Evolutionary conservation across 2,797 vertebrate species (phyloP).

Genomic region (Hafferia zeledoni): DNA sequence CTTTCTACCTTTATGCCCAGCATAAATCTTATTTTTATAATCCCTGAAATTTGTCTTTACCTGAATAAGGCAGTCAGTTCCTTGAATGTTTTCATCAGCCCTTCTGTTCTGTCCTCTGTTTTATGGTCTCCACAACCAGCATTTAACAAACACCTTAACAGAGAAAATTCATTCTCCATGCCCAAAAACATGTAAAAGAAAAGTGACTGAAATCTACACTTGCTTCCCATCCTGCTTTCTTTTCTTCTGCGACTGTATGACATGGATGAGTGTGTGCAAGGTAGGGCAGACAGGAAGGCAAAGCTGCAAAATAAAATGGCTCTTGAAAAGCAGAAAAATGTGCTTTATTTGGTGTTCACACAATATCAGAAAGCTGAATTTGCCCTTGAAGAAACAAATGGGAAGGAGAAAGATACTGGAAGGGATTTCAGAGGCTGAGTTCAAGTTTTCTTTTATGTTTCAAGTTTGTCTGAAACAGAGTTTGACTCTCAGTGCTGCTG

Average conservation of each 20-base stretch:
- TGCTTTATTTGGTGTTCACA: not conserved
- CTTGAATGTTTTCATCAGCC: not conserved
- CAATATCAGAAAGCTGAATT: not conserved
- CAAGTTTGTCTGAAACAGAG: constrained; percentile 15
- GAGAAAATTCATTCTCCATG: not conserved
- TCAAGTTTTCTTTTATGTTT: constrained; percentile 31
- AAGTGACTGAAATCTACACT: not conserved
- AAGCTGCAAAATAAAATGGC: not conserved
- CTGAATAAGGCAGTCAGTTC: not conserved
- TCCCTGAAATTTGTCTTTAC: not conserved
- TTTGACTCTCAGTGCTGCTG: constrained; percentile 63
- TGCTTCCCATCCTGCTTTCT: not conserved
- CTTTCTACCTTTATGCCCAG: not conserved
- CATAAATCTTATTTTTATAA: not conserved
- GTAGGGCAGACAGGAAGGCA: not conserved
- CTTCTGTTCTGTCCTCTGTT: not conserved
- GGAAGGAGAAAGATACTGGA: not conserved
- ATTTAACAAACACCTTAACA: not conserved
- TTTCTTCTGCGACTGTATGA: not conserved
- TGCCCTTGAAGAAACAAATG: not conserved
- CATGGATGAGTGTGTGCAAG: fast-evolving
- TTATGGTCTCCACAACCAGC: not conserved
- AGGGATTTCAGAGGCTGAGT: not conserved
- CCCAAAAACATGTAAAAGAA: not conserved
- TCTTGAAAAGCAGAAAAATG: not conserved